phyloP scores from a whole-genome alignment of 2,113 vertebrate genomes.

The Pionites leucogaster region DNA sequence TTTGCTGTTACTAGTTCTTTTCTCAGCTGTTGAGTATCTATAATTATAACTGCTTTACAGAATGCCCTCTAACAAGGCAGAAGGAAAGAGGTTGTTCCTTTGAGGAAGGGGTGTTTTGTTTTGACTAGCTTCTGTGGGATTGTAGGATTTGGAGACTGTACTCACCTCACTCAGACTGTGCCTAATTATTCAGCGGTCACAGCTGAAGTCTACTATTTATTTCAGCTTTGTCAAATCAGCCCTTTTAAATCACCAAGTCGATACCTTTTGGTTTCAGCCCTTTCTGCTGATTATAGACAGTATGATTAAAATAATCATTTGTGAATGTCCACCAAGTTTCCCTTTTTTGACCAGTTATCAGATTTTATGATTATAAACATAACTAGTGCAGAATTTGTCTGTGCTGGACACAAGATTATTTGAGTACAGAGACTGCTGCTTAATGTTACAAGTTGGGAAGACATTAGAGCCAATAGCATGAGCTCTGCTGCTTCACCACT shows the following conservation, averaged over 20 bases:
- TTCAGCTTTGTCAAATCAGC: background rate
- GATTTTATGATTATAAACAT: background rate
- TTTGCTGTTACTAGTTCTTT: conserved; percentile 27
- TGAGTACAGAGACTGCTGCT: background rate
- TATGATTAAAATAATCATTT: background rate
- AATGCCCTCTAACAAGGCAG: background rate
- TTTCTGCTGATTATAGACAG: background rate
- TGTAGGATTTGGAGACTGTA: background rate
- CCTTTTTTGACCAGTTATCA: background rate
- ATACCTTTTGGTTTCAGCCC: background rate
- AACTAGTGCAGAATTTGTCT: background rate
- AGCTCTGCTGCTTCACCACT: background rate
- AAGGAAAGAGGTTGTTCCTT: background rate
- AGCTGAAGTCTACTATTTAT: background rate
- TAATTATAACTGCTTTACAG: conserved; percentile 41
- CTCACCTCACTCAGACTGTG: background rate
- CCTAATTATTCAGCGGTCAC: background rate
- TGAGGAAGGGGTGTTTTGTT: background rate
- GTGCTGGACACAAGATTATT: background rate
- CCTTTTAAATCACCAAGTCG: background rate
- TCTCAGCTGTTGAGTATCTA: conserved; percentile 44
- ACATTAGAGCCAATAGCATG: background rate
- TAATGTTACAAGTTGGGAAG: background rate
- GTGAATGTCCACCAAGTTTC: background rate
- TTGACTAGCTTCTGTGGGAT: background rate